phyloP scores from a whole-genome alignment of 2,113 vertebrate genomes.

The Proterorhinus semilunaris region DNA sequence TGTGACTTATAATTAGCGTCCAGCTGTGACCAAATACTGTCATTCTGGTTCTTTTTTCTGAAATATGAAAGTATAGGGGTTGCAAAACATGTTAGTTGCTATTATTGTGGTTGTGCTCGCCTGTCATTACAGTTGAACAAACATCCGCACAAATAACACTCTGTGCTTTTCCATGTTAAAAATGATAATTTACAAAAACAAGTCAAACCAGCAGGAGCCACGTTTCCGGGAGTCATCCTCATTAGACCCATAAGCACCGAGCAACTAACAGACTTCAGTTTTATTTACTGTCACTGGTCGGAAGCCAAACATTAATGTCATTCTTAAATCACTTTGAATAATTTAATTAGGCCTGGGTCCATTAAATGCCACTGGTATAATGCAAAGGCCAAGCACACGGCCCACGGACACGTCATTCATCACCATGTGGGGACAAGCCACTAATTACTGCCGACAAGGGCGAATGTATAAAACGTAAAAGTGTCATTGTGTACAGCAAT shows the following conservation, averaged over 20 bases:
- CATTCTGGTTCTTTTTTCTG: background rate
- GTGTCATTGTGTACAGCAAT: background rate
- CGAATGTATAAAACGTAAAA: slow-evolving; percentile 12
- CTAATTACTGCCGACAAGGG: slow-evolving; percentile 5
- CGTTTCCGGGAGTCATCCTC: background rate
- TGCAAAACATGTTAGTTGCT: background rate
- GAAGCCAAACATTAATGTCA: slow-evolving; percentile 12
- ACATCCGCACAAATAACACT: background rate
- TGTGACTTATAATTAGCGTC: slow-evolving; percentile 4
- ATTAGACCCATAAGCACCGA: background rate
- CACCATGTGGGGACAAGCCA: background rate
- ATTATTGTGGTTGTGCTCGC: background rate
- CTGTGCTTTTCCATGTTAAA: too few relatives aligned
- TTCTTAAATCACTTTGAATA: slow-evolving; percentile 10
- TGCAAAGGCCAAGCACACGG: background rate
- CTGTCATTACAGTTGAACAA: background rate
- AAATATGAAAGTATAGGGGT: background rate
- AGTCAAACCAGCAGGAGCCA: background rate
- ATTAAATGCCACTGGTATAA: slow-evolving; percentile 10
- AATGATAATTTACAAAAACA: too few relatives aligned
- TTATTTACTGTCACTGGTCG: slow-evolving; percentile 11
- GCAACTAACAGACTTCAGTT: slow-evolving; percentile 6
- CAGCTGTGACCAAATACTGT: slow-evolving; percentile 1
- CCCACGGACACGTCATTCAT: slow-evolving; percentile 3
- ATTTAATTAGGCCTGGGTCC: slow-evolving; percentile 6